phyloP scores from a whole-genome alignment of 2,797 vertebrate species.

The Anisognathus igniventris region DNA sequence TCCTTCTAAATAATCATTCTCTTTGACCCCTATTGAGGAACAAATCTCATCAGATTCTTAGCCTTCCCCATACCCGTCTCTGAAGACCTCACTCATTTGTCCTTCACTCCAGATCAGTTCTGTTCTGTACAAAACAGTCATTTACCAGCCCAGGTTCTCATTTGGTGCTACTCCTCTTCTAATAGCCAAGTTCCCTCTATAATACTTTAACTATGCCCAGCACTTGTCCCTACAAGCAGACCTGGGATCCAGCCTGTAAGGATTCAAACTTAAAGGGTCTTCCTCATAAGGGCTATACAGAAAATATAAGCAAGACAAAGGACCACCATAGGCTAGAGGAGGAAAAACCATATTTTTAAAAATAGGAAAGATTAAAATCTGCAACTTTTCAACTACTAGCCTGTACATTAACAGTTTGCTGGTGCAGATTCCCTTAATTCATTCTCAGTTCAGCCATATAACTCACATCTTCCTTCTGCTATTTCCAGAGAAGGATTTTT shows the following conservation, averaged over 20 bases:
- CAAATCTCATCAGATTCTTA: neutral
- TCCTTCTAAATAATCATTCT: neutral
- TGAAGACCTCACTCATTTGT: neutral
- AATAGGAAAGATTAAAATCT: neutral
- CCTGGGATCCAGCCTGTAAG: neutral
- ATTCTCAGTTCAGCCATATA: neutral
- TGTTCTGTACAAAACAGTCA: neutral
- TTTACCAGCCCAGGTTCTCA: neutral
- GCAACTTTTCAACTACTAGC: neutral
- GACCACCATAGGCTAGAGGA: neutral
- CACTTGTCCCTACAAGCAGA: neutral
- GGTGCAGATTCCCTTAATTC: neutral
- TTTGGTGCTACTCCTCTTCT: neutral
- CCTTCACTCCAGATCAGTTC: neutral
- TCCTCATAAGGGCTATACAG: neutral
- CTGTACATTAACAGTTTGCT: neutral
- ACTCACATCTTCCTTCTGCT: neutral
- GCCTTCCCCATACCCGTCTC: neutral
- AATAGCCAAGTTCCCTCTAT: neutral
- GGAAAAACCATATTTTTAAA: rapidly evolving
- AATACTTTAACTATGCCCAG: neutral
- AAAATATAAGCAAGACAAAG: neutral
- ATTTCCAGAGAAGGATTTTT: neutral
- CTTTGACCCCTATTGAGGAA: neutral
- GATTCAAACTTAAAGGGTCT: neutral